Evolutionary conservation across 2,888 invertebrate species (phyloP).

Genomic region (Lamproptera curius): DNA sequence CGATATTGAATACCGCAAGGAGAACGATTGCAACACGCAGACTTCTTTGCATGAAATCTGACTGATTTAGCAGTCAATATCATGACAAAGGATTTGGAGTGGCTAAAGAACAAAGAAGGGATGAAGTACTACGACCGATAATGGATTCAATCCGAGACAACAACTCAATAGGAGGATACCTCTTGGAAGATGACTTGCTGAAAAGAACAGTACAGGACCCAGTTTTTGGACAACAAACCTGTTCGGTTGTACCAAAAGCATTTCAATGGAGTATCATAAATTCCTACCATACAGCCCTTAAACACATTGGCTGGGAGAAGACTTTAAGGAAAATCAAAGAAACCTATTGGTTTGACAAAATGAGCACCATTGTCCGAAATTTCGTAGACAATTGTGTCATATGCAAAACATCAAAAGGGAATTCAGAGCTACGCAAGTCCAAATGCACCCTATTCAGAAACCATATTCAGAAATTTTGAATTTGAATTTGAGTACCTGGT

Average conservation of each 20-base stretch:
- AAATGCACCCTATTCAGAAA: neutral
- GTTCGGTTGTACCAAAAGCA: slow-evolving; percentile 22
- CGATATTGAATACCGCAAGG: slow-evolving; percentile 24
- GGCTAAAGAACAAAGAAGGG: neutral
- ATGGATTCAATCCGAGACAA: neutral
- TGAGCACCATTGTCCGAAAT: neutral
- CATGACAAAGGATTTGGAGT: neutral
- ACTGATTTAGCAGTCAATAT: neutral
- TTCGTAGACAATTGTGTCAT: neutral
- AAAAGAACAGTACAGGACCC: neutral
- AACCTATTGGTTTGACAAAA: neutral
- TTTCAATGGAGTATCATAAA: slow-evolving; percentile 26
- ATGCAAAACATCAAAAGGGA: neutral
- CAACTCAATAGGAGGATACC: neutral
- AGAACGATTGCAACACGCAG: slow-evolving; percentile 22
- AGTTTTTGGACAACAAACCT: neutral
- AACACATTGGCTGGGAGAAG: neutral
- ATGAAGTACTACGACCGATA: neutral
- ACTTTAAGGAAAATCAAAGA: neutral
- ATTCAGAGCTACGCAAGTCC: neutral
- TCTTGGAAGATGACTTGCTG: neutral
- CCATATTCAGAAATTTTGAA: too few relatives aligned
- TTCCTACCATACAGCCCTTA: slow-evolving; percentile 1
- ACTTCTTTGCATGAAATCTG: slow-evolving; percentile 25
- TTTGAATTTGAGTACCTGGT: too few relatives aligned